Evolutionary conservation across 2,888 invertebrate species (phyloP).

Genomic region (Maniola hyperantus): DNA sequence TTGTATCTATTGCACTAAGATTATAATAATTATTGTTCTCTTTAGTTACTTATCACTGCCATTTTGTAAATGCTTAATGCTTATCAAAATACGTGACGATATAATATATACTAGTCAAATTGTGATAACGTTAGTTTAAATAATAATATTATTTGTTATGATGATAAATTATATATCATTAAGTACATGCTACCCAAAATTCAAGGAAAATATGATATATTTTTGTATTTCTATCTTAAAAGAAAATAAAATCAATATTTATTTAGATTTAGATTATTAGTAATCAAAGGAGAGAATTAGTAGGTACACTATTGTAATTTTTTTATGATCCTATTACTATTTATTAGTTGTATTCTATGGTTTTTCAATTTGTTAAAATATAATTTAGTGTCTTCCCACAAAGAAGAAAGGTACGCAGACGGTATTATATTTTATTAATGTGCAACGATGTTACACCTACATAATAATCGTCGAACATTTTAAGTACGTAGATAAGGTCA

Average conservation of each 20-base stretch:
- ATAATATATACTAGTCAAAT: background rate
- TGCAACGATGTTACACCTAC: background rate
- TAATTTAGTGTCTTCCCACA: background rate
- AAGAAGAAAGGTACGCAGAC: too few species aligned
- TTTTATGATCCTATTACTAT: too few species aligned
- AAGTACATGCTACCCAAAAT: constrained; percentile 2
- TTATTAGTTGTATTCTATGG: background rate
- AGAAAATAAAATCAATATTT: background rate
- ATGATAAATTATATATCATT: background rate
- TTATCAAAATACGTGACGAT: constrained; percentile 2
- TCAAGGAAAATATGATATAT: constrained; percentile 9
- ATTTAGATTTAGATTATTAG: constrained; percentile 4
- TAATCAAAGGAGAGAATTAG: background rate
- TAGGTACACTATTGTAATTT: background rate
- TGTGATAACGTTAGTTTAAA: constrained; percentile 8
- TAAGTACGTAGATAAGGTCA: background rate
- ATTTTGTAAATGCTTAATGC: constrained; percentile 14
- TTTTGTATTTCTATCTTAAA: constrained; percentile 3
- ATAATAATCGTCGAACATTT: background rate
- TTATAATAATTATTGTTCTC: background rate
- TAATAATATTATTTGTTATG: background rate
- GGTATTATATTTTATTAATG: background rate
- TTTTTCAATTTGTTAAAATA: background rate
- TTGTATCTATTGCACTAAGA: too few species aligned
- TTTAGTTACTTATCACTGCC: constrained; percentile 17